Percentiles rank a stretch among this genome's conserved stretches.
These are phyloP conservation scores for Galagoides demidoff DNA, from an alignment of 2,797 vertebrate species.

Conservation along the genomic window DNA sequence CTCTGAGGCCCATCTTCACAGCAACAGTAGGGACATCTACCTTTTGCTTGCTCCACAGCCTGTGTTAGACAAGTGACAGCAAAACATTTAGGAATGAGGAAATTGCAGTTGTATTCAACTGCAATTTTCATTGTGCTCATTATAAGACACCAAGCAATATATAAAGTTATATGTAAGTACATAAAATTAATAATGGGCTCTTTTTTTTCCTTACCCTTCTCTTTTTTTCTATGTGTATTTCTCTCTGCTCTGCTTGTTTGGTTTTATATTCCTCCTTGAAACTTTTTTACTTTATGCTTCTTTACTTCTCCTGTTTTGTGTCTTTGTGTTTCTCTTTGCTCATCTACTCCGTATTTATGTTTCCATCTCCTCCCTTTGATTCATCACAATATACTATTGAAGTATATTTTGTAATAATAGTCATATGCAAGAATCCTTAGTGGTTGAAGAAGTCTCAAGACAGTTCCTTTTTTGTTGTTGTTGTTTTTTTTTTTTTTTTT, in stretches of 20 bases:
- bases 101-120: neutral
- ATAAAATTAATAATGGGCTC: too few species aligned
- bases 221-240: neutral
- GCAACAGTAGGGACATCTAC: neutral
- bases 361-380: neutral
- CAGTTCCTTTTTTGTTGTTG: too few species aligned
- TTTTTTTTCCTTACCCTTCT: too few species aligned
- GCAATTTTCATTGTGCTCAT: neutral
- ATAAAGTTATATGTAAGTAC: too few species aligned
- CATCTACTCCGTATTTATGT: neutral
- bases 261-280: neutral
- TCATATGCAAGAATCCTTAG: too few species aligned
- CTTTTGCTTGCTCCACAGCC: neutral
- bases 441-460: neutral
- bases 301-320: neutral
- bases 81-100: neutral
- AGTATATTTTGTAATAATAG: neutral
- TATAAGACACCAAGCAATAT: neutral
- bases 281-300: neutral
- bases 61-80: neutral
- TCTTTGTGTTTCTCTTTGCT: neutral
- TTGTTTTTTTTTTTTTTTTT: too few species aligned
- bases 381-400: neutral
- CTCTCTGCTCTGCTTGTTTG: neutral
- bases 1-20: too few species aligned